These are phyloP conservation scores for Agrilus biguttatus DNA, from an alignment of 2,888 invertebrate genomes.

Conservation along the genomic window DNA sequence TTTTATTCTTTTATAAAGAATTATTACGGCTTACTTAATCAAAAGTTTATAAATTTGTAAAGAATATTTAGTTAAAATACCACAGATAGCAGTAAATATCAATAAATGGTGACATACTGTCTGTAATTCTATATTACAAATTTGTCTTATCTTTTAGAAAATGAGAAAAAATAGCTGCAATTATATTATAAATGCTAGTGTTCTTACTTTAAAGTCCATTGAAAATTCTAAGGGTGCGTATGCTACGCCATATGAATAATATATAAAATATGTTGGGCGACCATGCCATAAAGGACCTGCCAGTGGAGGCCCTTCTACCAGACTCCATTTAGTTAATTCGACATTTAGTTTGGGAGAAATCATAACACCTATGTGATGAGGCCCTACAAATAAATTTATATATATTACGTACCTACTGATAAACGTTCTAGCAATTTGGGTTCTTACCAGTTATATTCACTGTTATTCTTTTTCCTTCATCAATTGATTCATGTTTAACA, in stretches of 20 bases:
- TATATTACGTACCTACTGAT: no score
- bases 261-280: conserved; percentile 50
- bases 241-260: conserved; percentile 47
- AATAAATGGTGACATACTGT: no score
- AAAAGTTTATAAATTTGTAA: no score
- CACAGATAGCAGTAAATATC: no score
- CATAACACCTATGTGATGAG: conserved; percentile 52
- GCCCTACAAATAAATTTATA: conserved; percentile 33
- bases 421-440: not conserved
- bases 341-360: conserved; percentile 45
- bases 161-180: no score
- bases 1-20: no score
- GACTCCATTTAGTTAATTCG: conserved; percentile 40
- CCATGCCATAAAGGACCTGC: conserved; percentile 38
- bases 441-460: conserved; percentile 36
- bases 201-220: conserved; percentile 43
- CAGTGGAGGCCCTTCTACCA: conserved; percentile 39
- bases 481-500: conserved; percentile 25
- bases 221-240: conserved; percentile 43
- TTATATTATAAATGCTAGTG: not conserved
- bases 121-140: no score
- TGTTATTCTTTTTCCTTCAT: conserved; percentile 30
- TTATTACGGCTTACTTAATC: no score
- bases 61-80: no score
- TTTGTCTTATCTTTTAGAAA: no score